These are phyloP conservation scores for Periphyllus acericola DNA, from an alignment of 2,888 invertebrate species.

Conservation along the genomic window DNA sequence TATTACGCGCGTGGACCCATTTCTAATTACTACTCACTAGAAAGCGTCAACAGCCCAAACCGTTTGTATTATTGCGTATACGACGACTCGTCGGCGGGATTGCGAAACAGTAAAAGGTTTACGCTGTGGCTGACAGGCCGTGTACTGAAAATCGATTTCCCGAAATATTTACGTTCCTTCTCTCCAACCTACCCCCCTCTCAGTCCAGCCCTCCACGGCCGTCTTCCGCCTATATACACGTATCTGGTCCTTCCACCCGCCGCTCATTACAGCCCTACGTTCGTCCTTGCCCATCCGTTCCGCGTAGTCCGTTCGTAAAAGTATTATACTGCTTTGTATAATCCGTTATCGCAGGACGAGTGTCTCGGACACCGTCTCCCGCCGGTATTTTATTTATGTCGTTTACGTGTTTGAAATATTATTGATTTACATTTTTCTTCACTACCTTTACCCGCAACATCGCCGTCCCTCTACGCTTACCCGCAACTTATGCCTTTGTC, in stretches of 20 bases:
- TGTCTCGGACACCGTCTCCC: background rate
- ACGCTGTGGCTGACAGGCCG: conserved; percentile 28
- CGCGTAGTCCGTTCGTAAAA: background rate
- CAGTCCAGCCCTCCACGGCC: background rate
- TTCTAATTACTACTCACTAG: background rate
- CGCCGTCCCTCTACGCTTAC: background rate
- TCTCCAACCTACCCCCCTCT: background rate
- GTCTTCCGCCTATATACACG: background rate
- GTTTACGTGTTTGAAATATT: conserved; percentile 12
- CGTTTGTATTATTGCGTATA: background rate
- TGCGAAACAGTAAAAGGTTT: conserved; percentile 44
- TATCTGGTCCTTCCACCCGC: background rate
- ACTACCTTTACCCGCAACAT: background rate
- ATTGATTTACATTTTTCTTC: conserved; percentile 7
- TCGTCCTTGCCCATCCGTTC: background rate
- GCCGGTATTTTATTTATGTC: background rate
- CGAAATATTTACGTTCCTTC: conserved; percentile 38
- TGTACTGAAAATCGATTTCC: conserved; percentile 49
- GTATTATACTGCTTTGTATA: background rate
- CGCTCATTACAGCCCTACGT: background rate
- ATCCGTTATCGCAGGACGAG: background rate
- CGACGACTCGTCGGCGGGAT: conserved; percentile 15
- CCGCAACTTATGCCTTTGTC: background rate
- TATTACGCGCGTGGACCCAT: background rate
- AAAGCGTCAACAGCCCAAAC: background rate